These are phyloP conservation scores for Perca schrenkii DNA, from an alignment of 2,113 vertebrate species.

Conservation along the genomic window DNA sequence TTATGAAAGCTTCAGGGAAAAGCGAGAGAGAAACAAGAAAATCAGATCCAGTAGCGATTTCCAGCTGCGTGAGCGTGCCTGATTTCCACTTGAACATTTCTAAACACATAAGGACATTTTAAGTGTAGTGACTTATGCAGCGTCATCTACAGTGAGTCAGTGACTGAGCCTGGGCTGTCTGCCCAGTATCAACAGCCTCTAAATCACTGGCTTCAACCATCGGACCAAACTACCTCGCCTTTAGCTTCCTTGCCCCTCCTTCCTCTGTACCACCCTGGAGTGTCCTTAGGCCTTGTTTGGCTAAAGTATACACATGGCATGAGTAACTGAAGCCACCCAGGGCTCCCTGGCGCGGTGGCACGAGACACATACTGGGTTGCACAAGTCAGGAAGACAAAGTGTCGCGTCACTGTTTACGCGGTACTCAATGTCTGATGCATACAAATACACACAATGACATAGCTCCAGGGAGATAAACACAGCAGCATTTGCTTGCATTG, in stretches of 20 bases:
- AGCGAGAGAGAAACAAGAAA: conserved; percentile 70
- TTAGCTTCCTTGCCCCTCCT: conserved; percentile 72
- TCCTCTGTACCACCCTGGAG: conserved; percentile 77
- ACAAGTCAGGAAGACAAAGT: conserved; percentile 65
- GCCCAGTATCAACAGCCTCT: conserved; percentile 84
- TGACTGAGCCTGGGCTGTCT: conserved; percentile 79
- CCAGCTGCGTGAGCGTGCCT: conserved; percentile 74
- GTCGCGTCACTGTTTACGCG: conserved; percentile 67
- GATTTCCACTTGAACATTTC: conserved; percentile 84
- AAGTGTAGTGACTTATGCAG: conserved; percentile 84
- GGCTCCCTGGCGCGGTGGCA: conserved; percentile 73
- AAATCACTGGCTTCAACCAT: conserved; percentile 83
- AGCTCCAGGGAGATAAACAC: conserved; percentile 57
- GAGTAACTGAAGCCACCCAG: conserved; percentile 82
- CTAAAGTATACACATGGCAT: conserved; percentile 81
- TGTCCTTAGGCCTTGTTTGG: conserved; percentile 80
- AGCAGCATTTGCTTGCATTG: conserved; percentile 38
- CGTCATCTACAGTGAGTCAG: conserved; percentile 81
- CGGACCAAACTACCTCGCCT: conserved; percentile 82
- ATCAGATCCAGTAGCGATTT: conserved; percentile 83
- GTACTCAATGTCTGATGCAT: conserved; percentile 62
- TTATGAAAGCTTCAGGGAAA: conserved; percentile 79
- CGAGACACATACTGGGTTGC: conserved; percentile 68
- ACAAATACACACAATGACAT: conserved; percentile 51
- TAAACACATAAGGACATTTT: conserved; percentile 84